phyloP scores from a whole-genome alignment of 2,797 vertebrate genomes.

The Myotis findleyi region DNA sequence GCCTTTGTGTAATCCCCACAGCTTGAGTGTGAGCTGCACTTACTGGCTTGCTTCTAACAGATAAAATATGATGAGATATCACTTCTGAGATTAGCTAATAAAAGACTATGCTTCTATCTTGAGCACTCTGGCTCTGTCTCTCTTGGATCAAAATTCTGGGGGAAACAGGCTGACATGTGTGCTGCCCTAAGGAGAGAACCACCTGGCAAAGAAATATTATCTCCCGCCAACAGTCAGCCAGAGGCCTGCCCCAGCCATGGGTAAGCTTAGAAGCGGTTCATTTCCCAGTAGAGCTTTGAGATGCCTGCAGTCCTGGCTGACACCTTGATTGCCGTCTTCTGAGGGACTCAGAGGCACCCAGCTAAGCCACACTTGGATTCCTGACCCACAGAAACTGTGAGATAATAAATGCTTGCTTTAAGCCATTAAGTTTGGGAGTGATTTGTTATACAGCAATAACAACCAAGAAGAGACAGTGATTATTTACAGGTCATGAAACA shows the following conservation, averaged over 20 bases:
- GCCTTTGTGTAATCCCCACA: neutral
- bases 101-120: neutral
- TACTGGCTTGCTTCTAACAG: conserved; percentile 4
- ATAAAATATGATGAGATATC: neutral
- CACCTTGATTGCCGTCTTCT: neutral
- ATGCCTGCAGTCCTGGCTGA: neutral
- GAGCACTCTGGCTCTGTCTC: neutral
- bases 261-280: neutral
- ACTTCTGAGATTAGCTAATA: neutral
- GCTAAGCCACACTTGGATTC: neutral
- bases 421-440: neutral
- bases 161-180: neutral
- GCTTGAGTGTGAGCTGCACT: neutral
- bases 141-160: neutral
- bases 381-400: neutral
- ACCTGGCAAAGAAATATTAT: neutral
- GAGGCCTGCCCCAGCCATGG: neutral
- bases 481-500: neutral
- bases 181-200: neutral
- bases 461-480: neutral
- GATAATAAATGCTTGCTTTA: neutral
- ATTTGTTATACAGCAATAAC: neutral
- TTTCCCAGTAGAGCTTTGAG: neutral
- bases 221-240: neutral
- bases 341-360: neutral